Conservation (phyloP, 1,140 invertebrate genomes). For the Saccostrea cuccullata region DNA sequence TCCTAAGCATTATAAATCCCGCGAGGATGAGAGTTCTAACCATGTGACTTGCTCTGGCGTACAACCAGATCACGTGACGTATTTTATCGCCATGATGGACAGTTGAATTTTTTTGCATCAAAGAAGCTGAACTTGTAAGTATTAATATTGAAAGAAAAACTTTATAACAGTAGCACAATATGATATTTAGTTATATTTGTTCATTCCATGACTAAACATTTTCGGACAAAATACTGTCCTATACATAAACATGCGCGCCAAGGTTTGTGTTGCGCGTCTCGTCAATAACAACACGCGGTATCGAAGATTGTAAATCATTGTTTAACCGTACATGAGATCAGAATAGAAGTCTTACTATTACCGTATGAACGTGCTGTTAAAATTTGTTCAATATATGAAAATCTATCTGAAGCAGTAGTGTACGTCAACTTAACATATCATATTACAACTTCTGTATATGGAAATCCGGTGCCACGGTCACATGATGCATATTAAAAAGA, state of each 20-base stretch:
- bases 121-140: not conserved
- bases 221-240: not conserved
- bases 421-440: not conserved
- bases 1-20: slow-evolving; percentile 28
- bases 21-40: slow-evolving; percentile 53
- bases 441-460: slow-evolving; percentile 10
- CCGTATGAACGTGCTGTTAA: not conserved
- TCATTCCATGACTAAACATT: not conserved
- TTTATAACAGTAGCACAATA: not conserved
- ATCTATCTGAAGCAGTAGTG: not conserved
- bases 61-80: slow-evolving; percentile 77
- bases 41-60: slow-evolving; percentile 77
- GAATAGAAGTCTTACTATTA: not conserved
- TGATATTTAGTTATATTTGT: not conserved
- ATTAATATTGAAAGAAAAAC: not conserved
- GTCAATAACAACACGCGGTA: slow-evolving; percentile 30
- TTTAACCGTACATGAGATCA: not conserved
- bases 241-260: not conserved
- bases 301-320: not conserved
- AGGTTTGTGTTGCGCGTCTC: slow-evolving; percentile 7
- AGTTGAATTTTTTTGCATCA: not conserved
- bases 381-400: not conserved
- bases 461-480: not conserved
- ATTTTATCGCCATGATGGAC: slow-evolving; percentile 72
- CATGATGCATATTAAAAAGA: slow-evolving; percentile 1